Base-by-base conservation (phyloP, 2,888 invertebrate species). In the Lordiphosa andalusiaca region DNA sequence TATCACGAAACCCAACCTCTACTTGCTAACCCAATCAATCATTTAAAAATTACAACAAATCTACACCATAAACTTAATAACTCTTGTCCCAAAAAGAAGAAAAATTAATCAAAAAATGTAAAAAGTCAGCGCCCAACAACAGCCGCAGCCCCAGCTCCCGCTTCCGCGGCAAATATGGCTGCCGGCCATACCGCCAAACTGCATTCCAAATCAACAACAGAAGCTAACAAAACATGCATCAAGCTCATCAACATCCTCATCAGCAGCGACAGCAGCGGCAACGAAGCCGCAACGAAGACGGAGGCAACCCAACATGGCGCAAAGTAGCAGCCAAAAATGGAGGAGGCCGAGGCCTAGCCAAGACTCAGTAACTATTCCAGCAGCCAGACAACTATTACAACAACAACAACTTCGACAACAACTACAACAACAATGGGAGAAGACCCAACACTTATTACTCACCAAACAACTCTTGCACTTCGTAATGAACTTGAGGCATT, bases 141-240 rank as follows among this genome's bases (percentile, higher is more conserved):
- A 68, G 64, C 54, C 67, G 6, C 30, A 7, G 41, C 30, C 7
- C 30, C 30, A 7, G 30, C 30, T 9, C 7, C 30, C 19, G 35
- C 23, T 21, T 42, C 47, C 52, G 47, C 58, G 58, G 53, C 50
- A 63, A 64, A 64, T 64, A 69, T 64, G 41, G 73, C 76, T 58
- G 19, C 47, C 50, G 68, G 78, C 71, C 53, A 63, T 71, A 78
- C 70, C 60, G 73, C 71, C 78, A 71, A 80, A 78, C 82, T 76
- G 76, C 75, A 76, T 83, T 81, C 78, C 75, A 71, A 83, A 77
- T 78, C 81, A 78, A 74, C 81, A 85, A 85, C 85, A 85, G 85
- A 85, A 85, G 85, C 85, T 84, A 72, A 77, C 81, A 77, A 67
- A 80, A 77, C 81, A 77, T 80, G 77, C 76, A 76, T 76, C 76